Evolutionary conservation across 2,797 vertebrate species (phyloP).

Genomic region (Clarias pachynema): DNA sequence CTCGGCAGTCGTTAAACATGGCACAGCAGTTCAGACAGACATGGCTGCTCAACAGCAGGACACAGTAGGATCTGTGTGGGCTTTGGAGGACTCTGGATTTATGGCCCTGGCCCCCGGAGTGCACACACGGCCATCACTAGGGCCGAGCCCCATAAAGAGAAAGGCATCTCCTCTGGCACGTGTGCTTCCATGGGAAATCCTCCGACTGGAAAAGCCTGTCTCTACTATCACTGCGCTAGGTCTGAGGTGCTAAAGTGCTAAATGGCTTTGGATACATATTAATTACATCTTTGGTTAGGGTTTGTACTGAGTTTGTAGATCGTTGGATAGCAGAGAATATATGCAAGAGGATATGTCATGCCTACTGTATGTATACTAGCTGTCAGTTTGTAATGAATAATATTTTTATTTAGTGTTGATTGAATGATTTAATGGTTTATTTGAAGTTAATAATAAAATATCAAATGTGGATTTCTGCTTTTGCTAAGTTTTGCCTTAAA

Average conservation of each 20-base stretch:
- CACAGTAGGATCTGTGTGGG: constrained; percentile 48
- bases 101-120: constrained; percentile 67
- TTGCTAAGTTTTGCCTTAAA: neutral
- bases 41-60: constrained; percentile 34
- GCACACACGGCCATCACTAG: constrained; percentile 57
- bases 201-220: constrained; percentile 65
- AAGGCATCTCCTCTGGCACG: constrained; percentile 64
- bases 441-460: neutral
- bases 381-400: neutral
- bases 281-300: neutral
- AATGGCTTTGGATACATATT: neutral
- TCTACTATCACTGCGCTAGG: constrained; percentile 53
- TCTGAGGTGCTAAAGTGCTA: constrained; percentile 32
- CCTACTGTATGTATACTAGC: neutral
- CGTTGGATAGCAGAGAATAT: neutral
- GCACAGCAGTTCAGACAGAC: constrained; percentile 37
- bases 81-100: constrained; percentile 69
- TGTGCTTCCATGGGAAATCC: constrained; percentile 67
- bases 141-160: constrained; percentile 69
- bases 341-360: neutral
- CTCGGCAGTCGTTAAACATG: constrained; percentile 54
- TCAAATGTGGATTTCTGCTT: neutral
- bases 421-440: neutral
- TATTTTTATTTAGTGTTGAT: neutral
- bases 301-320: neutral